Conservation (phyloP, 2,113 vertebrate species). For the Oreochromis niloticus region DNA sequence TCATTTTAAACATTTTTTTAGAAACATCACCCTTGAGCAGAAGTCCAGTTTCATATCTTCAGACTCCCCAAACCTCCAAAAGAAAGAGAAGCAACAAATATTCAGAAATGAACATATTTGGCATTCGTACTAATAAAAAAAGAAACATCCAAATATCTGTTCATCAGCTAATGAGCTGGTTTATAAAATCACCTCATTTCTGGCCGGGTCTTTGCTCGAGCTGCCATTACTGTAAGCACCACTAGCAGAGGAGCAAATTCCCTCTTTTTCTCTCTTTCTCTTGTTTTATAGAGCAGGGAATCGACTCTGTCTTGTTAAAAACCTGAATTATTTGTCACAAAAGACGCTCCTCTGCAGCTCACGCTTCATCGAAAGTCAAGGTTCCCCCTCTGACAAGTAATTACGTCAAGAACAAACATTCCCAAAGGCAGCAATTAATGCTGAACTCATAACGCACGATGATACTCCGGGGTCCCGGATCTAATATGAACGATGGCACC, state of each 20-base stretch:
- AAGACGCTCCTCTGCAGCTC: conserved; percentile 31
- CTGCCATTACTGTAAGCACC: not conserved
- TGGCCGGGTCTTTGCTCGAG: not conserved
- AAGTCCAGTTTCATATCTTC: not conserved
- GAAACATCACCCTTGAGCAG: not conserved
- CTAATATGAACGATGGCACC: conserved; percentile 54
- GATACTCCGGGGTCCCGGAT: conserved; percentile 49
- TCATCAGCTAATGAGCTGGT: not conserved
- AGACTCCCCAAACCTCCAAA: not conserved
- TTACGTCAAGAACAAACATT: conserved; percentile 72
- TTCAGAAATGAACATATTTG: not conserved
- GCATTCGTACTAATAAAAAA: not conserved
- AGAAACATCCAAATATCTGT: not conserved
- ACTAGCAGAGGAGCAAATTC: not conserved
- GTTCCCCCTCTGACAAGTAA: conserved; percentile 54
- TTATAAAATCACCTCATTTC: not conserved
- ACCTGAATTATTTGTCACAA: conserved; percentile 44
- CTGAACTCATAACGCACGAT: conserved; percentile 69
- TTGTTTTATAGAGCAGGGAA: not conserved
- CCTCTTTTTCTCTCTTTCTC: not conserved
- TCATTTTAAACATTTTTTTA: not conserved
- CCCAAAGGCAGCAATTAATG: conserved; percentile 74
- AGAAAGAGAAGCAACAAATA: not conserved
- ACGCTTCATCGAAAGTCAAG: conserved; percentile 40
- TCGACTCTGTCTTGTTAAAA: conserved; percentile 43